Percentiles rank a stretch among this genome's conserved stretches.
These are phyloP conservation scores for Drosophila virilis DNA, from an alignment of 1,140 invertebrate genomes.

Conservation along the genomic window DNA sequence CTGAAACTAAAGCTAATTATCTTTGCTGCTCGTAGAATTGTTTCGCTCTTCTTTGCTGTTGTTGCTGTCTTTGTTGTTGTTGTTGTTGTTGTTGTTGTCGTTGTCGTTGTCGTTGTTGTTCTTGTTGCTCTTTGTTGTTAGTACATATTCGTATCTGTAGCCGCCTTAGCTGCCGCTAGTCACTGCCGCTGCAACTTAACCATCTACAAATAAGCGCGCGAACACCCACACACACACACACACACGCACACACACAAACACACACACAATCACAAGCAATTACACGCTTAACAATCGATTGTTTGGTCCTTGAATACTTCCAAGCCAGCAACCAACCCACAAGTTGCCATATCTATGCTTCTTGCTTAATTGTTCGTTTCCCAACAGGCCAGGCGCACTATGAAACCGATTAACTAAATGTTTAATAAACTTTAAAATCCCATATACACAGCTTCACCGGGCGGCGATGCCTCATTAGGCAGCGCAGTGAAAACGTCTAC, in stretches of 20 bases:
- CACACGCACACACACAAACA: not conserved
- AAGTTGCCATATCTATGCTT: conserved; percentile 27
- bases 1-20: not conserved
- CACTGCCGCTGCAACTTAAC: conserved; percentile 28
- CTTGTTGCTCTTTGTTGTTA: conserved; percentile 19
- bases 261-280: not conserved
- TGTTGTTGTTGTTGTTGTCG: conserved; percentile 26
- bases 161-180: conserved; percentile 29
- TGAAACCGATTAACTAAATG: conserved; percentile 2
- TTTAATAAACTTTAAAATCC: not conserved
- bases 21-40: conserved; percentile 20
- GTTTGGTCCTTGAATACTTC: conserved; percentile 16
- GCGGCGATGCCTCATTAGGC: conserved; percentile 51
- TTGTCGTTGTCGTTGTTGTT: conserved; percentile 27
- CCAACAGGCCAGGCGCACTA: not conserved
- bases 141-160: conserved; percentile 24
- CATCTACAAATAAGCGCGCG: not conserved
- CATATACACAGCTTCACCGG: conserved; percentile 64
- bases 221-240: not conserved
- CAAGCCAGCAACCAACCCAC: conserved; percentile 5
- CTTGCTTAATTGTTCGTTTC: conserved; percentile 30
- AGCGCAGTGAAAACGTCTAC: conserved; percentile 86
- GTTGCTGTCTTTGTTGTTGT: conserved; percentile 24
- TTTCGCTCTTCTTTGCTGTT: conserved; percentile 29
- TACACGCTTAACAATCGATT: conserved; percentile 1